Base-by-base conservation (phyloP, 2,797 vertebrate genomes). In the Dermochelys coriacea region DNA sequence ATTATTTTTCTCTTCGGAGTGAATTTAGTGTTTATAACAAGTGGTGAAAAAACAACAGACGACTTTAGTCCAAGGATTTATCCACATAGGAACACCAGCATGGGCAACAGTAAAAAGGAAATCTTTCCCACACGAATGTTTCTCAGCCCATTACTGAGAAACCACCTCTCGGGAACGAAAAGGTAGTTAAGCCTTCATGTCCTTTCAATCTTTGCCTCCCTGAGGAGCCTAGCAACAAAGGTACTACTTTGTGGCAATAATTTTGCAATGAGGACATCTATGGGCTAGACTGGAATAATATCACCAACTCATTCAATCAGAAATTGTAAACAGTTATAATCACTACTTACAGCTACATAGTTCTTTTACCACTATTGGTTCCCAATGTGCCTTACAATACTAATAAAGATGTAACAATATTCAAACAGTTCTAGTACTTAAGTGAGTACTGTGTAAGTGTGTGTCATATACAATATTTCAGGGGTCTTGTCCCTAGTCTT, bases 391-490 rank as follows among this genome's bases (percentile, higher is more conserved):
- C 45, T 93, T 80, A 80, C 79, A 77, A 10, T 23, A 77, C 87
- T 89, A 68, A n/a, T 11, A 89, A 91, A 89, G 16, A 29, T 86
- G 8, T 8, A 71, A 82, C 68, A 86, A 87, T 27, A 88, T 64
- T 84, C 92, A 88, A 88, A 80, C 16, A 86, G 27, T 92, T 93
- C 37, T 23, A 57, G 31, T 77, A 54, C 54, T 52, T 86, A 87
- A 80, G 19, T 34, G 71, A 27, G 49, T 51, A 68, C 57, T 61
- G 57, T 57, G 6, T 45, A 83, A 83, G 0, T 82, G 79, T 61
- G 88, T 85, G 81, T 68, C 50, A 94, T 74, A 87, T 81, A 91
- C 37, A 82, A 82, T 89, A 93, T 78, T 85, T 85, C 18, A 77
- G 90, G 93, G 29, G 71, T 84, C 84, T 64, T n/a, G 87, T 92